Conservation (phyloP, 2,113 vertebrate genomes). For the Lota lota region DNA sequence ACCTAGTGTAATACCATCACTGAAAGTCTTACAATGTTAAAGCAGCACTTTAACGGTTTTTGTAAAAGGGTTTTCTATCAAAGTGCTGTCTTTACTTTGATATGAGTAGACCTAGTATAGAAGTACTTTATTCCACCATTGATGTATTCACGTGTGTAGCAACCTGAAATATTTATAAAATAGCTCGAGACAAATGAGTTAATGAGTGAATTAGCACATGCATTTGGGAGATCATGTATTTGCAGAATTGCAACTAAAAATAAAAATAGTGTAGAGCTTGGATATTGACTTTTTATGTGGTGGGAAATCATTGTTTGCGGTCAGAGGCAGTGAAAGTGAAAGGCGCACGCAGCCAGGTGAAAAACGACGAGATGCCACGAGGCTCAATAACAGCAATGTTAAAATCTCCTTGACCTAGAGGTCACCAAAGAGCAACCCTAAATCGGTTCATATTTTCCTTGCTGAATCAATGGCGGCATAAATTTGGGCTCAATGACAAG, state of each 20-base stretch:
- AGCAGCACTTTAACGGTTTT: too few relatives aligned
- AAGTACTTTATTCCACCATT: too few relatives aligned
- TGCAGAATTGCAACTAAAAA: conserved; percentile 6
- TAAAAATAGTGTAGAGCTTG: not conserved
- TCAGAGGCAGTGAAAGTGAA: conserved; percentile 49
- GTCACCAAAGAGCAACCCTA: conserved; percentile 94
- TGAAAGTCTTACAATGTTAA: too few relatives aligned
- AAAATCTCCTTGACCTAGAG: conserved; percentile 95
- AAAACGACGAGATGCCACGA: conserved; percentile 65
- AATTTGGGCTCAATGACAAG: conserved; percentile 98
- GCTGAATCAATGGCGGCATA: conserved; percentile 97
- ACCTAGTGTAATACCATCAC: too few relatives aligned
- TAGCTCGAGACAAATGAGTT: not conserved
- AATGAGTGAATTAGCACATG: conserved; percentile 2
- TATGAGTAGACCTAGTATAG: too few relatives aligned
- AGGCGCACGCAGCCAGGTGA: conserved; percentile 62
- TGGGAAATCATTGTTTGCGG: conserved; percentile 1
- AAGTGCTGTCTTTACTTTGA: too few relatives aligned
- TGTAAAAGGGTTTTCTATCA: too few relatives aligned
- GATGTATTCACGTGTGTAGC: too few relatives aligned
- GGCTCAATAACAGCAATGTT: conserved; percentile 86
- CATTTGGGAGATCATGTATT: not conserved
- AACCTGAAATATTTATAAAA: not conserved
- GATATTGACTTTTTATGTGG: not conserved
- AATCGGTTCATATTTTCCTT: conserved; percentile 99